phyloP scores from a whole-genome alignment of 2,797 vertebrate species.

The Falco naumanni region DNA sequence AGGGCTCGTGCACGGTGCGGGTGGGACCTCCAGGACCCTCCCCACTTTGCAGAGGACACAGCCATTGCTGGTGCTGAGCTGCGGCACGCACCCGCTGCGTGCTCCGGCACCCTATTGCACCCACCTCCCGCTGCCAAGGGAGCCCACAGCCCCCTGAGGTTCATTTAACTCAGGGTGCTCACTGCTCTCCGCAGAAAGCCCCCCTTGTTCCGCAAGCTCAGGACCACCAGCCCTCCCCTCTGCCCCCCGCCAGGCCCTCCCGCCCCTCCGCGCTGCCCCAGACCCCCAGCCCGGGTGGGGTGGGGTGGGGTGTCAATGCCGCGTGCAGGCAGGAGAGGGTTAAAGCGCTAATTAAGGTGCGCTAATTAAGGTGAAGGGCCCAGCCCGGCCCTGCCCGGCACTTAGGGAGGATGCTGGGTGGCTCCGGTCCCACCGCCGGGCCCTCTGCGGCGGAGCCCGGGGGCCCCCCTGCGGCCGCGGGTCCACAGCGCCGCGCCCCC shows the following conservation, averaged over 20 bases:
- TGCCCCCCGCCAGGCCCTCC: no score
- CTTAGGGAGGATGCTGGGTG: background rate
- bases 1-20: background rate
- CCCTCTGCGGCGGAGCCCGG: background rate
- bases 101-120: background rate
- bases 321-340: background rate
- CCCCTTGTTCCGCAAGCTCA: background rate
- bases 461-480: conserved; percentile 21
- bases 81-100: background rate
- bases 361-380: background rate
- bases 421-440: no score
- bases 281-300: background rate
- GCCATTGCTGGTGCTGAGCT: rapidly evolving
- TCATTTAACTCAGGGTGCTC: background rate
- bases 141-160: background rate
- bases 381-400: background rate
- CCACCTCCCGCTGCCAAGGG: background rate
- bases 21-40: background rate
- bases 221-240: background rate
- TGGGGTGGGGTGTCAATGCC: background rate
- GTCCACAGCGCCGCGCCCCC: background rate
- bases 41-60: background rate
- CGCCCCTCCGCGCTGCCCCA: background rate
- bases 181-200: background rate
- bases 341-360: background rate